Evolutionary conservation across 1,140 invertebrate genomes (phyloP), one percentile per base, ranked within the genome.

Genomic region (Armadillidium nasatum): DNA sequence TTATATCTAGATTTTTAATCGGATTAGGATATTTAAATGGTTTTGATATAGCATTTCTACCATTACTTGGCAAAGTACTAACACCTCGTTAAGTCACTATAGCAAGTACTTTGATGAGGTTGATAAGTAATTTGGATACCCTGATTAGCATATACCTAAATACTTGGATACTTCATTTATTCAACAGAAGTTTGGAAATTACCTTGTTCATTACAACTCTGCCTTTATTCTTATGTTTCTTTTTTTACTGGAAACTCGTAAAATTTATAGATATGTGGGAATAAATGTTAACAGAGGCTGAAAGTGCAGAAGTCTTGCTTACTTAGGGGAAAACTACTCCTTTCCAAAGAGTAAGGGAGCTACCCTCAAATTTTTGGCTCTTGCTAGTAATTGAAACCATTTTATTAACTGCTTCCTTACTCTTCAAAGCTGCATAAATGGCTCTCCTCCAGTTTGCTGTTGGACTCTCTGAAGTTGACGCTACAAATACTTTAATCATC

Each of bases 81-180:
- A 60, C 50, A 15, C 50, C 50, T 60, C 50, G 50, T 60, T 60
- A 60, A 60, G 50, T 60, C 19, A 60, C 50, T 4, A 60, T 60
- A 60, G 50, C 50, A 3, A 60, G 50, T 19, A 60, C 50, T 60
- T 60, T 13, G 11, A 19, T 60, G 19, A 60, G 50, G 7, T 19
- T 60, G 50, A 60, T 60, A 60, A 19, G 50, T 4, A 60, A 60
- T 60, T 15, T 19, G 11, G 50, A 60, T 60, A 60, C 50, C 7
- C 7, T 60, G 19, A 60, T 60, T 60, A 60, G 50, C 19, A 60
- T 60, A 15, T 60, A 60, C 50, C 19, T 60, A 2, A 60, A 60
- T 60, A 60, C 50, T 15, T 60, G 50, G 50, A 60, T 60, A 15
- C 19, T 60, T 60, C 50, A 60, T 60, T 3, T 19, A 19, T 19